Conservation (phyloP, 2,797 vertebrate species). For the Craterocephalus amniculus region DNA sequence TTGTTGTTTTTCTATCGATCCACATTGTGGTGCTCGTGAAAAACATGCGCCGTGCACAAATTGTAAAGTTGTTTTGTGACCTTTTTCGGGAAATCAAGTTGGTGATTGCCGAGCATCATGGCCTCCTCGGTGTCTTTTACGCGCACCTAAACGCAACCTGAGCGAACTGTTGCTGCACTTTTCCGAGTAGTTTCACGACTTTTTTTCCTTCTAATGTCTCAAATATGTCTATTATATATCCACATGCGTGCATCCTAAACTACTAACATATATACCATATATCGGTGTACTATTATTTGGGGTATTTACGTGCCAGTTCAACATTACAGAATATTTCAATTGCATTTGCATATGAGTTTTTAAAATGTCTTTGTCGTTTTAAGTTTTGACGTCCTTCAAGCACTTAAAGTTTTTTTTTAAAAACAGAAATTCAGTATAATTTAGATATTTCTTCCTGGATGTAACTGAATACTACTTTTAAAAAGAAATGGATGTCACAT, state of each 20-base stretch:
- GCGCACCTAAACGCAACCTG: neutral
- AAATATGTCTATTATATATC: neutral
- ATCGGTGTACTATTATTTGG: neutral
- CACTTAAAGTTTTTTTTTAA: too few relatives aligned
- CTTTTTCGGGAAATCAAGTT: conserved; percentile 7
- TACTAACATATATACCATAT: neutral
- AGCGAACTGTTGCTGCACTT: neutral
- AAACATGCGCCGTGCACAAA: too few relatives aligned
- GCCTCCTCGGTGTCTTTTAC: conserved; percentile 50
- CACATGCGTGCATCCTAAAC: neutral
- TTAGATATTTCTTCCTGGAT: neutral
- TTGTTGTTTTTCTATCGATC: neutral
- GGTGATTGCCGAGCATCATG: conserved; percentile 42
- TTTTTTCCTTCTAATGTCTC: neutral
- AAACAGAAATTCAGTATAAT: too few relatives aligned
- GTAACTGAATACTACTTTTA: too few relatives aligned
- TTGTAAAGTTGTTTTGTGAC: neutral
- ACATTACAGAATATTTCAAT: neutral
- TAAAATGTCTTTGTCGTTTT: too few relatives aligned
- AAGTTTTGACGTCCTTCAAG: too few relatives aligned
- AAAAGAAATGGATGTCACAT: too few relatives aligned
- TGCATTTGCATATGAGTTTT: neutral
- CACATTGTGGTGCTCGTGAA: conserved; percentile 7
- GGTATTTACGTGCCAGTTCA: neutral
- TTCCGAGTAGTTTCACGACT: neutral